phyloP scores from a whole-genome alignment of 2,797 vertebrate genomes.

The Gobio occitaniae region DNA sequence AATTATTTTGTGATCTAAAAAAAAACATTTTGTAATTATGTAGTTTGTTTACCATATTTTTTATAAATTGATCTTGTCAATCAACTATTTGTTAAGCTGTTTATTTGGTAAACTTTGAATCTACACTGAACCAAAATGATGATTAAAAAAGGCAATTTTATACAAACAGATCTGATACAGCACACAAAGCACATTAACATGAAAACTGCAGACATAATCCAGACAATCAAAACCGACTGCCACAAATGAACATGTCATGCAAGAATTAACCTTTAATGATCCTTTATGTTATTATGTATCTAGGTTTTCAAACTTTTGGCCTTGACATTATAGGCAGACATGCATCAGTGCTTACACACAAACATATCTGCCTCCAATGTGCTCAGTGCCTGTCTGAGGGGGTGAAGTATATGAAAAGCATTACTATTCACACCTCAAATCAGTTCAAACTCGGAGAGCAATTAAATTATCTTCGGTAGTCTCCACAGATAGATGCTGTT shows the following conservation, averaged over 20 bases:
- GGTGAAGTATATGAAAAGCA: slow-evolving; percentile 24
- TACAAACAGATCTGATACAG: background rate
- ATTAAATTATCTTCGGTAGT: slow-evolving; percentile 18
- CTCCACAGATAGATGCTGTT: slow-evolving; percentile 25
- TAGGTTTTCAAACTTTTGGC: slow-evolving; percentile 7
- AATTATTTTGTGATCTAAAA: background rate
- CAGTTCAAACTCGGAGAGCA: slow-evolving; percentile 27
- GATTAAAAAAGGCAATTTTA: background rate
- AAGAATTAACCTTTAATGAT: background rate
- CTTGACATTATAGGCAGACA: background rate
- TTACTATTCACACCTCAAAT: slow-evolving; percentile 35
- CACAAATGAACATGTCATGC: background rate
- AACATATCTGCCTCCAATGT: slow-evolving; percentile 1
- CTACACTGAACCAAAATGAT: background rate
- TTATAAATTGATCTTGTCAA: background rate
- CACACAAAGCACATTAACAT: slow-evolving; percentile 32
- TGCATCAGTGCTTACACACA: background rate
- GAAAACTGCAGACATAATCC: background rate
- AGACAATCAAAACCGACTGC: slow-evolving; percentile 1
- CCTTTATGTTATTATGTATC: background rate
- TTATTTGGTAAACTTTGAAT: background rate
- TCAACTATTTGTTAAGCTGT: background rate
- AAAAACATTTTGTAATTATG: background rate
- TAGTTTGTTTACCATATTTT: background rate
- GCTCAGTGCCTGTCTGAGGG: background rate